Base-by-base conservation (phyloP, 1,140 invertebrate species). In the Brachionus asplanchnoidis region DNA sequence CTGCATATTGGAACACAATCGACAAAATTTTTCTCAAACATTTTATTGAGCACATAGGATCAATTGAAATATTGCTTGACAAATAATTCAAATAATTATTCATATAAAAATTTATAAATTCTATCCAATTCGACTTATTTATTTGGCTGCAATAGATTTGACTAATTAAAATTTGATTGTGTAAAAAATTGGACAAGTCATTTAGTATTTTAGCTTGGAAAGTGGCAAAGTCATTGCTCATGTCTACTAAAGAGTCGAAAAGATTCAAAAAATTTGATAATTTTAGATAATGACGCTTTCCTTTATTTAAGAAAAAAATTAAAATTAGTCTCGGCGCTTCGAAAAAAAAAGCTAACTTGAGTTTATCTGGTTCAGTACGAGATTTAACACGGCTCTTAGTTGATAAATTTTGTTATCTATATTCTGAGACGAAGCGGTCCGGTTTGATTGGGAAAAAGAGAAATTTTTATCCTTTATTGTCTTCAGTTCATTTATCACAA, bases 381-480 rank as follows among this genome's bases (percentile, higher is more conserved):
- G 20, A 50, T 77, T 77, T 28, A 50, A 53, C 5, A 28, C 26
- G 23, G 73, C 73, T 77, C 73, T 77, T 12, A 77, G 26, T 77
- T 77, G 73, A 50, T 77, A 77, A 50, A 77, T 32, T 77, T 77
- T 77, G n/a, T 50, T 77, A 77, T 77, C 73, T 50, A 77, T 12
- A 77, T 77, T 77, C 50, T 32, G 73, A 50, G 73, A 50, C 20
- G 73, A 50, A 20, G 26, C 40, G 23, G 20, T 46, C 11, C 42
- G 20, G 11, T 28, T 42, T 26, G 73, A 50, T 46, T 77, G 73
- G n/a, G 42, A 50, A 46, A 77, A 26, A 23, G 42, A 26, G 8
- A 46, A 28, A 50, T 26, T 77, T 26, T 77, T 77, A 28, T 46
- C 44, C 23, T 50, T 77, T 28, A 77, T 26, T 77, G 46, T 36